Evolutionary conservation across 2,113 vertebrate species (phyloP).

Genomic region (Aleadryas rufinucha): DNA sequence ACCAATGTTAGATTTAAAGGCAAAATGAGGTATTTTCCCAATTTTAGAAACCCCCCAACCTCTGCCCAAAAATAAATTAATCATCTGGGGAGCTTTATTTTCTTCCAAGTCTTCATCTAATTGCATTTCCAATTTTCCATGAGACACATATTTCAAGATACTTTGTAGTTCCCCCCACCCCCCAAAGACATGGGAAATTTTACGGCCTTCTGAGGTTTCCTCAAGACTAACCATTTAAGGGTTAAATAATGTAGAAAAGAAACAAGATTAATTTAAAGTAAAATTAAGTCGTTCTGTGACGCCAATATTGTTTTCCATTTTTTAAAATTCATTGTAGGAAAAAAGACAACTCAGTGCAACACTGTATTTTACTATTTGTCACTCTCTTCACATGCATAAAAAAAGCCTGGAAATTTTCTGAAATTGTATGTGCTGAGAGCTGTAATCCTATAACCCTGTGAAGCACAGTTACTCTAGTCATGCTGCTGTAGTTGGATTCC

Average conservation of each 20-base stretch:
- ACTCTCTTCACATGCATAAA: not conserved
- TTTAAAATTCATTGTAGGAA: not conserved
- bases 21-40: not conserved
- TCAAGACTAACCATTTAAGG: not conserved
- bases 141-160: not conserved
- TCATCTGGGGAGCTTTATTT: not conserved
- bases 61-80: not conserved
- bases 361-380: not conserved
- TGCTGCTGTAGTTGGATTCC: not conserved
- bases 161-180: fast-evolving
- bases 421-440: not conserved
- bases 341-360: not conserved
- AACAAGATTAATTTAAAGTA: not conserved
- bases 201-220: not conserved
- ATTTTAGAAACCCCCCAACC: not conserved
- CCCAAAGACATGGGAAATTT: fast-evolving
- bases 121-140: not conserved
- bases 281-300: not conserved
- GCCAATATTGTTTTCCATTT: not conserved
- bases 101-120: not conserved
- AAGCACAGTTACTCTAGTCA: not conserved
- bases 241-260: not conserved
- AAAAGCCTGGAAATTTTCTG: not conserved
- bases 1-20: fast-evolving
- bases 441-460: not conserved